Conservation (phyloP, 2,113 vertebrate genomes). For the Periophthalmodon schlosseri region DNA sequence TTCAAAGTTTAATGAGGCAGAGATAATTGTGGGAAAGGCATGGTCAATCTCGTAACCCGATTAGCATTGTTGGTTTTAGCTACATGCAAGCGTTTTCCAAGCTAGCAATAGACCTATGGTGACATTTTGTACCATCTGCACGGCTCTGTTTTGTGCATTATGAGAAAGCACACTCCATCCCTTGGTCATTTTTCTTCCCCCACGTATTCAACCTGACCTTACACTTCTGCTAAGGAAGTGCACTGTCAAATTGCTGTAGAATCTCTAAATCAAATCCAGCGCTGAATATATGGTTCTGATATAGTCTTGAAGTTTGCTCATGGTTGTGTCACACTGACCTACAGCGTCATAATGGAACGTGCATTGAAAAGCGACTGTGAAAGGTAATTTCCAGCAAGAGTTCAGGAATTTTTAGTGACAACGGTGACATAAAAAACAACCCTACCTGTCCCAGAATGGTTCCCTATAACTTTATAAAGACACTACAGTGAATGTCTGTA, state of each 20-base stretch:
- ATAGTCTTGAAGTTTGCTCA: constrained; percentile 27
- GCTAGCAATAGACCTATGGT: not conserved
- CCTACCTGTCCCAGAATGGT: constrained; percentile 5
- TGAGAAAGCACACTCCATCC: constrained; percentile 12
- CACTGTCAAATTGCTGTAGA: not conserved
- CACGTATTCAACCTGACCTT: constrained; percentile 30
- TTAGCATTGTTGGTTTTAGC: not conserved
- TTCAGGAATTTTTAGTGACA: constrained; percentile 37
- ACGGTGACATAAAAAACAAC: constrained; percentile 14
- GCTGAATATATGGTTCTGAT: constrained; percentile 4
- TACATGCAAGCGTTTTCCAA: not conserved
- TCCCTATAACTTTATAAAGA: constrained; percentile 3
- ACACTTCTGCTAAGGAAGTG: constrained; percentile 20
- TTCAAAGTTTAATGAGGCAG: not conserved
- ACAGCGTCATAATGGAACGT: constrained; percentile 36
- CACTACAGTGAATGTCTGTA: constrained; percentile 41
- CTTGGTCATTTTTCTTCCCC: not conserved
- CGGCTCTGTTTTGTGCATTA: not conserved
- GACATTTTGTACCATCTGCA: constrained; percentile 28
- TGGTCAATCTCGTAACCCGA: not conserved
- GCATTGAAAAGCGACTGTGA: constrained; percentile 8
- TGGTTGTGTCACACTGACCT: constrained; percentile 55
- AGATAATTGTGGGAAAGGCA: not conserved
- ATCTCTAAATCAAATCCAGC: constrained; percentile 8
- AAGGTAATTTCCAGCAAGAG: constrained; percentile 32